A percentile compares a stretch with the other conserved stretches of the same genome.
Conservation (phyloP, 1,140 invertebrate species). For the Achatina immaculata region DNA sequence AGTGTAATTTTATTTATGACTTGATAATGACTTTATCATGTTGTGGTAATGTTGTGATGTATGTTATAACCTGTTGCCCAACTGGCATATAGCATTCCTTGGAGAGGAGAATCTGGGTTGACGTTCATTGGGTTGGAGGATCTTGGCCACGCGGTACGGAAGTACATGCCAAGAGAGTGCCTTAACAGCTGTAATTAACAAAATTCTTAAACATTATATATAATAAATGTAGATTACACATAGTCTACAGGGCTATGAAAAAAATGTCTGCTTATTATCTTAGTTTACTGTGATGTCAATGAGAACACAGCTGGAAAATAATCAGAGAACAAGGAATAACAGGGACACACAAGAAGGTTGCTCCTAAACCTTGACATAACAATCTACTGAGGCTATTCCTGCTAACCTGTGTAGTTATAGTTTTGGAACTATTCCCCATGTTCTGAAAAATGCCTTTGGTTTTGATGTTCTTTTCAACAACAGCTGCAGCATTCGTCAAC, state of each 20-base stretch:
- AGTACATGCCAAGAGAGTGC: no score
- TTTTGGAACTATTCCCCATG: neutral
- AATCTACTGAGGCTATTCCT: neutral
- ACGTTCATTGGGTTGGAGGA: no score
- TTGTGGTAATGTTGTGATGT: no score
- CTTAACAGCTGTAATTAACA: no score
- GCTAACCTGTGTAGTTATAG: neutral
- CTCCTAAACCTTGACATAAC: neutral
- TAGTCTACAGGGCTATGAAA: neutral
- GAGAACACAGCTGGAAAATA: neutral
- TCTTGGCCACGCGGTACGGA: no score
- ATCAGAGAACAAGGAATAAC: neutral
- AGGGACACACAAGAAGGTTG: neutral
- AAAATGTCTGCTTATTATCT: neutral
- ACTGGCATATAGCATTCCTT: no score
- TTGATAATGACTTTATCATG: no score
- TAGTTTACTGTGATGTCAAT: neutral
- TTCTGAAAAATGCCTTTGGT: neutral
- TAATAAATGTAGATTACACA: no score
- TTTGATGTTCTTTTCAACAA: slow-evolving; percentile 2
- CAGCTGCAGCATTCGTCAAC: neutral
- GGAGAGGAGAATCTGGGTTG: no score
- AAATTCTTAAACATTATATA: no score
- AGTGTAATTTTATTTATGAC: no score
- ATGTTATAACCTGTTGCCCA: no score